A percentile compares a stretch with the other conserved stretches of the same genome.
Evolutionary conservation across 2,888 invertebrate species (phyloP).

Genomic region (Epinotia brunnichana): DNA sequence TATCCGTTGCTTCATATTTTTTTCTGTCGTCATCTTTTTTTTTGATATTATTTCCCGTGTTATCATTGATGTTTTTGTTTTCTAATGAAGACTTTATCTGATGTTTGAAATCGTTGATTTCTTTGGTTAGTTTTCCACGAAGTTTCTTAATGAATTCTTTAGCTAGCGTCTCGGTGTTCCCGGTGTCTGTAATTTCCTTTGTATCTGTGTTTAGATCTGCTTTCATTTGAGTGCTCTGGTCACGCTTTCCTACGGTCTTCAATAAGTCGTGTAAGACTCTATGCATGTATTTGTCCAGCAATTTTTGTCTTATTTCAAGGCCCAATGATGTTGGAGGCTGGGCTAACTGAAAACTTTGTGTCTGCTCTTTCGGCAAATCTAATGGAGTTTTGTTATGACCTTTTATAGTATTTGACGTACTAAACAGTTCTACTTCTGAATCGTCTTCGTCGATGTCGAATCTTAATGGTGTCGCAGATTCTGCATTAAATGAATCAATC

Average conservation of each 20-base stretch:
- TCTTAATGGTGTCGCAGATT: slow-evolving; percentile 23
- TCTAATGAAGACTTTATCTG: slow-evolving; percentile 6
- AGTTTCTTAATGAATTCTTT: neutral
- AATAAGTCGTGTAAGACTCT: neutral
- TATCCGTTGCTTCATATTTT: neutral
- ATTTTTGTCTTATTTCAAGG: slow-evolving; percentile 56
- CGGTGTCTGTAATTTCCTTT: neutral
- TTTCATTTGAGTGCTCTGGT: neutral
- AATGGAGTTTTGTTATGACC: neutral
- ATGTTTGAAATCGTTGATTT: neutral
- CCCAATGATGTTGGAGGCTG: slow-evolving; percentile 58
- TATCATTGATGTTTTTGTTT: neutral
- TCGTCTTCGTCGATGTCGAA: slow-evolving; percentile 12
- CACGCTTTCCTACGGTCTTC: neutral
- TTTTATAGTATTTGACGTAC: slow-evolving; percentile 3
- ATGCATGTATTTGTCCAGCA: slow-evolving; percentile 44
- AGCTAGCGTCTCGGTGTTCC: neutral
- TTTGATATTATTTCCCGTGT: neutral
- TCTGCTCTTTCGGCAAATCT: neutral
- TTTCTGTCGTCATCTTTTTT: neutral
- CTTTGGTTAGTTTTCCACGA: neutral
- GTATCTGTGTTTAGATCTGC: neutral
- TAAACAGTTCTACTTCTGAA: slow-evolving; percentile 25
- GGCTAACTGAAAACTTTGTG: neutral
- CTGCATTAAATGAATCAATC: slow-evolving; percentile 65